Base-by-base conservation (phyloP, 2,113 vertebrate species). In the Chauna torquata region DNA sequence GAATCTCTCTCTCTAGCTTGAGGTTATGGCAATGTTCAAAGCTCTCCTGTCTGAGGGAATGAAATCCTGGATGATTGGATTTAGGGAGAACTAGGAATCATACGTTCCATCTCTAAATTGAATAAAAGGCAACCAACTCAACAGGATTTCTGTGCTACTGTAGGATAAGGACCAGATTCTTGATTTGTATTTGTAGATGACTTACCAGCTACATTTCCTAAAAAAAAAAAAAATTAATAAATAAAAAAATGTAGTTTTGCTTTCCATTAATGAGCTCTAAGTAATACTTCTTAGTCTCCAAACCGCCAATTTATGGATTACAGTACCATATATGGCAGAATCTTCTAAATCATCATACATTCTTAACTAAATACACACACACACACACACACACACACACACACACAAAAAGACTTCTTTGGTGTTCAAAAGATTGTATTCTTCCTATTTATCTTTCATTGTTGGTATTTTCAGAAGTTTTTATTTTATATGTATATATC, bases 161-260 rank as follows among this genome's bases (percentile, higher is more conserved):
- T 38, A 69, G 92, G 16, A 58, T 54, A 30, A 86, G 9, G n/a
- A 71, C 30, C 13, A 38, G 15, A 77, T 64, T 86, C n/a, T 45
- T 57, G 12, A 52, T 30, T 57, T 55, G 2, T 47, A 65, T 57
- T 91, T 64, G 47, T 19, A 68, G 14, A 16, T 27, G 18, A 71
- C 75, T 81, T 50, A 42, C 6, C 64, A 66, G 5, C 16, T 22
- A 34, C 28, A 8, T 23, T 82, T 89, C 19, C 23, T 59, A 8
- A 91, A 25, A 52, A 42, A 13, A 32, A 44, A 24, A 93, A 90
- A 58, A 52, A 1, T 2, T 25, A 91, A 68, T 66, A 86, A 88
- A 25, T 55, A 18, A 25, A n/a, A 54, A 19, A 62, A n/a, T 16
- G 1, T 34, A 11, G 0, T 0, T 18, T 34, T 74, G 1, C 86